Evolutionary conservation across 2,113 vertebrate genomes (phyloP).

Genomic region (Triplophysa dalaica): DNA sequence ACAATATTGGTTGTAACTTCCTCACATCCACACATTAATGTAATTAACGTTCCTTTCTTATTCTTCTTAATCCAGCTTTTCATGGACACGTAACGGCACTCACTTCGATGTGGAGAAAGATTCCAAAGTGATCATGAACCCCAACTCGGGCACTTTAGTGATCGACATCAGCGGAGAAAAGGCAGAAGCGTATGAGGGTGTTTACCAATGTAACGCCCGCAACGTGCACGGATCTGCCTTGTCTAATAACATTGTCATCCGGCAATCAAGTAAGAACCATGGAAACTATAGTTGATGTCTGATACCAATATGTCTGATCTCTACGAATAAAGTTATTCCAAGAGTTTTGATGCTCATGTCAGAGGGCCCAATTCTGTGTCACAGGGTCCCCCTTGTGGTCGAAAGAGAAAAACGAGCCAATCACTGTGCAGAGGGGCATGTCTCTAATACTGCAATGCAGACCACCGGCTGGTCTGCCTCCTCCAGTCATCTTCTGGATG

Average conservation of each 20-base stretch:
- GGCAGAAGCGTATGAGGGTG: constrained; percentile 90
- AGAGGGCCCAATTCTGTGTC: constrained; percentile 51
- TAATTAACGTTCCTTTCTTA: not conserved
- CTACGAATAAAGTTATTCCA: too few relatives aligned
- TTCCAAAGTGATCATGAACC: constrained; percentile 85
- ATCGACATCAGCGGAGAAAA: constrained; percentile 92
- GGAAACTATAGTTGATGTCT: not conserved
- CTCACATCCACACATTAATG: not conserved
- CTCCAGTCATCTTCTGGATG: constrained; percentile 98
- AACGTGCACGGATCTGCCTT: constrained; percentile 90
- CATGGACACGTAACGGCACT: constrained; percentile 92
- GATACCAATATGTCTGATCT: not conserved
- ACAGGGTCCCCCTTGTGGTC: constrained; percentile 95
- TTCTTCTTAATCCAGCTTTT: constrained; percentile 76
- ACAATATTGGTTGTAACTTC: not conserved
- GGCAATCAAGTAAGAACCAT: constrained; percentile 85
- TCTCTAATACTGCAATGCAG: constrained; percentile 87
- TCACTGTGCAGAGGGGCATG: constrained; percentile 81
- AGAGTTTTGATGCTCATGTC: not conserved
- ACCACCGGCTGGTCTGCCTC: constrained; percentile 89
- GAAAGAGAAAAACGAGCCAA: constrained; percentile 89
- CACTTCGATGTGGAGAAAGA: constrained; percentile 95
- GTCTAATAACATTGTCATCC: constrained; percentile 89
- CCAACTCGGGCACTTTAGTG: constrained; percentile 86
- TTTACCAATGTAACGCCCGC: constrained; percentile 91